Evolutionary conservation across 2,113 vertebrate species (phyloP).

Genomic region (Thunnus thynnus): DNA sequence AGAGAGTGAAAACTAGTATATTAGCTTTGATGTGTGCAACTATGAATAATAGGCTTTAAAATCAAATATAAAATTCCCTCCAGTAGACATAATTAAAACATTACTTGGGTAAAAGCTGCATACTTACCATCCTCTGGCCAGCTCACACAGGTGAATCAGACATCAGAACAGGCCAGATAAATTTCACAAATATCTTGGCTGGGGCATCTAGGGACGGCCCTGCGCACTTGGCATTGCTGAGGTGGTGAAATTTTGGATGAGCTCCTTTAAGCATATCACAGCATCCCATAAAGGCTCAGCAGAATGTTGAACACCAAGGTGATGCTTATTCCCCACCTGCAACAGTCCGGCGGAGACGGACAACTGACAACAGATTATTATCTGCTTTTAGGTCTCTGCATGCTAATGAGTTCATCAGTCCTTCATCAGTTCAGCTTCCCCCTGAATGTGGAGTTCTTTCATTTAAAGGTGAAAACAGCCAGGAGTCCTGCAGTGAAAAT

Average conservation of each 20-base stretch:
- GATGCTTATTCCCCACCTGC: slow-evolving; percentile 28
- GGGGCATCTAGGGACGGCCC: slow-evolving; percentile 34
- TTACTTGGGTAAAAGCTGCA: slow-evolving; percentile 35
- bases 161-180: slow-evolving; percentile 36
- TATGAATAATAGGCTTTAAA: slow-evolving; percentile 41
- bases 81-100: slow-evolving; percentile 56
- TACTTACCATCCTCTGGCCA: slow-evolving; percentile 31
- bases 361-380: slow-evolving; percentile 47
- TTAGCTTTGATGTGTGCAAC: slow-evolving; percentile 22
- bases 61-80: slow-evolving; percentile 29
- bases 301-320: slow-evolving; percentile 39
- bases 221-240: slow-evolving; percentile 56
- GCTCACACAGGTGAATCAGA: slow-evolving; percentile 37
- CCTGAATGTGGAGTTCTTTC: not conserved
- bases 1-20: not conserved
- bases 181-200: slow-evolving; percentile 40
- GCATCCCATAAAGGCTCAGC: slow-evolving; percentile 47
- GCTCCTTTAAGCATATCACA: slow-evolving; percentile 64
- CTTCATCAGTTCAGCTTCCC: slow-evolving; percentile 15
- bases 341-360: slow-evolving; percentile 12
- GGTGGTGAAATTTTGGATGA: slow-evolving; percentile 58
- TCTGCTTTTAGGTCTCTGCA: slow-evolving; percentile 39
- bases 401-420: slow-evolving; percentile 41
- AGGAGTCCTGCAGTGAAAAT: not conserved
- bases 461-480: slow-evolving; percentile 16